Evolutionary conservation across 1,140 invertebrate genomes (phyloP), one percentile per base, ranked within the genome.

Genomic region (Atta cephalotes): DNA sequence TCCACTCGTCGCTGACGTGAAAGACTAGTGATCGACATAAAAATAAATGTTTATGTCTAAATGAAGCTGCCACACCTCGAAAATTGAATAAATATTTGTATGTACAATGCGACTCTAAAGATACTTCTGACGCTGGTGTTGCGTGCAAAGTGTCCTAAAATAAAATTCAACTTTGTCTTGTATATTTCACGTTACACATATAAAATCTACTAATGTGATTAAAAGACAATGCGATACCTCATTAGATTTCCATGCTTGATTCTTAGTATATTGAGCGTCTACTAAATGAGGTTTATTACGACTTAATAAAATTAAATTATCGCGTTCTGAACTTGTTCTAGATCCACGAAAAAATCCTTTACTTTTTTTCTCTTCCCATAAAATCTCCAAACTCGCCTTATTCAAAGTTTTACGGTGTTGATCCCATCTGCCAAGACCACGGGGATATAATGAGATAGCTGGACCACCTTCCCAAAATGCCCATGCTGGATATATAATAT

Each of bases 381-480:
- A 96, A 49, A 91, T 91, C 51, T 97, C 95, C 80, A 97, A 94
- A 18, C 97, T 96, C 21, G 97, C 96, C 91, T 96, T 95, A 21
- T 96, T 95, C 66, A 99, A 96, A 51, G 97, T 96, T 82, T 96
- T 95, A 68, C 98, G 96, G 92, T 98, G 97, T 87, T 97, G 91
- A 95, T 99, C 98, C 99, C 99, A 99, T 68, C 98, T 95, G 0
- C 99, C 99, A 77, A 99, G 96, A 56, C 99, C 99, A 76, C 96
- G 97, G 0, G 99, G 99, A 95, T 99, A 99, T 9, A 99, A 95
- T 65, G 97, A 97, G 88, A 99, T 99, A 3, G 99, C 99, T 62
- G 99, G 99, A 2, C 99, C 99, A 65, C 99, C 99, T 95, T 98
- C 98, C 98, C 98, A 99, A 95, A 99, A 99, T 49, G 98, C 97